Percentiles rank a stretch among this genome's conserved stretches.
Conservation (phyloP, 2,797 vertebrate genomes). For the Myioborus melanocephalus region DNA sequence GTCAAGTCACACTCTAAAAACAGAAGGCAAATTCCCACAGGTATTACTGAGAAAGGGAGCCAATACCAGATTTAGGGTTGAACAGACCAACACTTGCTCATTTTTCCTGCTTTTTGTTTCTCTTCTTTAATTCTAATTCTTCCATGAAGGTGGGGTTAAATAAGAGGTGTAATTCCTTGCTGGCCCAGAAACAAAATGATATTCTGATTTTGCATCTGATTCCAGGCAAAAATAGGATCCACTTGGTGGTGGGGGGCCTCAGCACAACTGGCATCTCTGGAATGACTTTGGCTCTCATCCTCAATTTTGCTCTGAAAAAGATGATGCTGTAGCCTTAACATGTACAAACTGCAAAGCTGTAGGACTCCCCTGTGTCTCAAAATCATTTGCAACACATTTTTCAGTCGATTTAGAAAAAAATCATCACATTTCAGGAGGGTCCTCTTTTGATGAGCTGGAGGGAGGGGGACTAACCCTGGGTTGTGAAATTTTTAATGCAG, state of each 20-base stretch:
- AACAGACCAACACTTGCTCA: neutral
- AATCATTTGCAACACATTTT: neutral
- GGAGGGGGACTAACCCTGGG: neutral
- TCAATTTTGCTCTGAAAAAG: neutral
- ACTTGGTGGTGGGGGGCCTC: fast-evolving
- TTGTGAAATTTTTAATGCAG: neutral
- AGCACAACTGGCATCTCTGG: neutral
- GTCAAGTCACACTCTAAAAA: neutral
- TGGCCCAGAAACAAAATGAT: neutral
- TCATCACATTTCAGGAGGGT: neutral
- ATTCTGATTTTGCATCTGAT: neutral
- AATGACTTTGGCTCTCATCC: neutral
- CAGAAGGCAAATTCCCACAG: neutral
- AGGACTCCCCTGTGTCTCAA: neutral
- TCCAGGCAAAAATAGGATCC: neutral
- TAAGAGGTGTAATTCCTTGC: neutral
- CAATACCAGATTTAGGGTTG: neutral
- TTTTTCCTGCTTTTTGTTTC: neutral
- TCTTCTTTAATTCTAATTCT: neutral
- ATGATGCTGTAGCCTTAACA: neutral
- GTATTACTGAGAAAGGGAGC: neutral
- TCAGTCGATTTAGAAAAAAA: neutral
- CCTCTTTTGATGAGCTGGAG: neutral
- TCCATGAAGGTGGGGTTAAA: neutral
- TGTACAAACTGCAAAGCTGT: neutral